Percentiles rank a stretch among this genome's conserved stretches.
Conservation (phyloP, 2,888 invertebrate genomes). For the Spodoptera exigua region DNA sequence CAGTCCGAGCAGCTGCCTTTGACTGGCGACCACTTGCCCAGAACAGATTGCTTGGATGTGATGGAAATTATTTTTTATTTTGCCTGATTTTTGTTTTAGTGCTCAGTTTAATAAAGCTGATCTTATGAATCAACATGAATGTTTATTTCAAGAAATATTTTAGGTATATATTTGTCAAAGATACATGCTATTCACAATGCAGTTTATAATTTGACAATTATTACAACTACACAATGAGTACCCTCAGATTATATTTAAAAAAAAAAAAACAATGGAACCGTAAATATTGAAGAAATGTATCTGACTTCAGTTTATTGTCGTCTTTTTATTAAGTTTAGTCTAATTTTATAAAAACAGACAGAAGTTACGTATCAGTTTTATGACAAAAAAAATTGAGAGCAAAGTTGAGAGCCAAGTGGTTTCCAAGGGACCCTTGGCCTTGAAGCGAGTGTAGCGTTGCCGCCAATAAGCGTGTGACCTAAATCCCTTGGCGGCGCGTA, state of each 20-base stretch:
- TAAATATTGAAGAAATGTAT: conserved; percentile 39
- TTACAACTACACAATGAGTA: no score
- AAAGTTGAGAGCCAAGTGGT: conserved; percentile 22
- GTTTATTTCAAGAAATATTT: background rate
- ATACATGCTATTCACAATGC: no score
- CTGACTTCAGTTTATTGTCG: conserved; percentile 14
- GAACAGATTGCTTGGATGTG: conserved; percentile 75
- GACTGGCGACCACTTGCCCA: conserved; percentile 75
- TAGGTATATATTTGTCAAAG: no score
- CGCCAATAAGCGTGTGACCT: conserved; percentile 84
- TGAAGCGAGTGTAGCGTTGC: conserved; percentile 79
- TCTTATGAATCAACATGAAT: background rate
- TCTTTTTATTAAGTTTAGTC: background rate
- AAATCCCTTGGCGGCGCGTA: conserved; percentile 73
- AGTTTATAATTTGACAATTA: no score
- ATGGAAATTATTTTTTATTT: conserved; percentile 52
- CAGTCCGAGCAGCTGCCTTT: conserved; percentile 68
- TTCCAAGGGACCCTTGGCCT: conserved; percentile 70
- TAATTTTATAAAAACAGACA: background rate
- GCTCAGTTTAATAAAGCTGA: background rate
- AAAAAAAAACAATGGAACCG: conserved; percentile 45
- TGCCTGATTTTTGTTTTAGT: conserved; percentile 18
- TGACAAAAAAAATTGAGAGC: no score
- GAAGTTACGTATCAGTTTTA: background rate
- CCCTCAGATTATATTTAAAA: no score